A percentile compares a stretch with the other conserved stretches of the same genome.
Conservation (phyloP, 2,888 invertebrate genomes). For the Andrena fulva region DNA sequence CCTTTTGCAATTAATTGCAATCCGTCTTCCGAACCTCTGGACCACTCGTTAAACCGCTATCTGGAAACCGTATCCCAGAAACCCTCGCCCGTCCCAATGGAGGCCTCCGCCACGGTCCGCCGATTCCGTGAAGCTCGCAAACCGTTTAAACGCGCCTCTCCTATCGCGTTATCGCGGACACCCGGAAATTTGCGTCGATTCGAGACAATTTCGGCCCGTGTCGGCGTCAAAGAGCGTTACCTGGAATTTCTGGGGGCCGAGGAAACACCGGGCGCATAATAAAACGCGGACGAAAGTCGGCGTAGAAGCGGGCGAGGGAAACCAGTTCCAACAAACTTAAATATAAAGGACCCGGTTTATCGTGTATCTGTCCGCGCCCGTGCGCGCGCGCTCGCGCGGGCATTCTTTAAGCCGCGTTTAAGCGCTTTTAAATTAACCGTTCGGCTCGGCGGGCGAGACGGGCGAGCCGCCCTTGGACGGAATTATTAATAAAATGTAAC, state of each 20-base stretch:
- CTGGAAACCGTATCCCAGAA: no score
- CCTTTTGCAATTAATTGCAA: no score
- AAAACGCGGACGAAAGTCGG: conserved; percentile 29
- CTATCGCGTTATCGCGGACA: not conserved
- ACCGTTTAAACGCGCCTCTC: conserved; percentile 3
- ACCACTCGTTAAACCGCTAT: no score
- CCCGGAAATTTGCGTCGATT: conserved; percentile 18
- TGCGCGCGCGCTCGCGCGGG: not conserved
- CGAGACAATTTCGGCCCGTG: conserved; percentile 6
- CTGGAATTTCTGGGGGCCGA: conserved; percentile 6
- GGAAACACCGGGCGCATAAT: conserved; percentile 26
- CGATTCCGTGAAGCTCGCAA: not conserved
- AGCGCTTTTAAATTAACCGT: conserved; percentile 35
- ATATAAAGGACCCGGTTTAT: conserved; percentile 32
- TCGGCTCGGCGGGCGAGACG: not conserved
- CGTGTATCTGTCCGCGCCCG: not conserved
- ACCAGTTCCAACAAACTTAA: conserved; percentile 52
- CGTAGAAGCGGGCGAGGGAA: not conserved
- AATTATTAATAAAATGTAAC: conserved; percentile 50
- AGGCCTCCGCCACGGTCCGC: no score
- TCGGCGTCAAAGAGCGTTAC: conserved; percentile 31
- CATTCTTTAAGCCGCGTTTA: conserved; percentile 19
- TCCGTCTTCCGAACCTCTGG: no score
- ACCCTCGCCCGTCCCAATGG: no score
- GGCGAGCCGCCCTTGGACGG: not conserved